Percentiles rank a stretch among this genome's conserved stretches.
phyloP scores from a whole-genome alignment of 1,140 invertebrate species.

The Drosophila bocqueti region DNA sequence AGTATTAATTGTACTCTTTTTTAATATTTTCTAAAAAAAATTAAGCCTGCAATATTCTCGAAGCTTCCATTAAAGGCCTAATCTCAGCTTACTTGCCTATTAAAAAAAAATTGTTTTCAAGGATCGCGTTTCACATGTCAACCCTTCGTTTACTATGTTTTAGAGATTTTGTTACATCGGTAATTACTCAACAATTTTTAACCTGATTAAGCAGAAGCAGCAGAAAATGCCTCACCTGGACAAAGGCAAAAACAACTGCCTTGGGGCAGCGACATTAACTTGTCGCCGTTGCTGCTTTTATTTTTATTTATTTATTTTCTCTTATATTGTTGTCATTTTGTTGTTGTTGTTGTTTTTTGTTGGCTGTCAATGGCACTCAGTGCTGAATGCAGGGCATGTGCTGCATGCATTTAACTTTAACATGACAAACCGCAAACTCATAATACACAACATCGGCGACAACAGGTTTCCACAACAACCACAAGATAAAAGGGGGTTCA shows the following conservation, averaged over 20 bases:
- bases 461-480: constrained; percentile 79
- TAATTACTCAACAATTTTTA: constrained; percentile 69
- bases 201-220: constrained; percentile 72
- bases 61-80: constrained; percentile 3
- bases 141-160: constrained; percentile 44
- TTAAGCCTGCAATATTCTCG: neutral
- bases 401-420: constrained; percentile 83
- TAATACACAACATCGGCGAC: constrained; percentile 78
- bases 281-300: constrained; percentile 30
- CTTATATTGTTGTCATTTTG: constrained; percentile 21
- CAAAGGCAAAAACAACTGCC: constrained; percentile 48
- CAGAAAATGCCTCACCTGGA: constrained; percentile 50
- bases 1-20: too few species aligned
- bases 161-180: constrained; percentile 58
- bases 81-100: constrained; percentile 12
- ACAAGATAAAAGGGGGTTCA: constrained; percentile 48
- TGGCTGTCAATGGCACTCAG: constrained; percentile 78
- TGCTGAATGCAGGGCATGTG: constrained; percentile 80
- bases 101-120: constrained; percentile 9
- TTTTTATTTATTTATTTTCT: constrained; percentile 25
- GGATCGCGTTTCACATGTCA: constrained; percentile 42
- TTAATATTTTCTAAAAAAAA: neutral
- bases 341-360: constrained; percentile 32
- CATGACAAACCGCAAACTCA: constrained; percentile 83
- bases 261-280: constrained; percentile 47